Conservation (phyloP, 2,113 vertebrate species). For the Callipepla squamata region DNA sequence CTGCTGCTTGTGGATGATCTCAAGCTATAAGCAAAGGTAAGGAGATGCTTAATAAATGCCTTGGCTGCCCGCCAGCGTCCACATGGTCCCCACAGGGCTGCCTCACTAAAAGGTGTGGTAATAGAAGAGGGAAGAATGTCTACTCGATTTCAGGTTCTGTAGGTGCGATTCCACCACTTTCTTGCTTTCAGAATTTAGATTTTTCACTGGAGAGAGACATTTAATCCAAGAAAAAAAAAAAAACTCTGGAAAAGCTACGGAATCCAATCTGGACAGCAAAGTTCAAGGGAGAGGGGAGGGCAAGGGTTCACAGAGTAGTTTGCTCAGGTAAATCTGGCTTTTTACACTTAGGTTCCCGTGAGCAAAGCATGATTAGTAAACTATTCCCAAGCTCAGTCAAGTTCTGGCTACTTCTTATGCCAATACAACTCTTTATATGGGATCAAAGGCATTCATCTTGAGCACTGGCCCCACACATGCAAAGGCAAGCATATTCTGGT, state of each 20-base stretch:
- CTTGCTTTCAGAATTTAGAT: neutral
- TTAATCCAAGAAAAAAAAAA: neutral
- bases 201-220: neutral
- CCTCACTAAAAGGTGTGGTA: neutral
- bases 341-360: neutral
- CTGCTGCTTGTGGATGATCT: neutral
- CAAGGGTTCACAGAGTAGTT: constrained; percentile 1
- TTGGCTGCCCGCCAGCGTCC: neutral
- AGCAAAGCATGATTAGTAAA: constrained; percentile 18
- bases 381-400: neutral
- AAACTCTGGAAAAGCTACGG: neutral
- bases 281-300: neutral
- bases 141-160: neutral
- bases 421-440: neutral
- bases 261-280: neutral
- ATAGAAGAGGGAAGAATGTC: neutral
- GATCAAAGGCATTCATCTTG: neutral
- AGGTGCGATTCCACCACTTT: neutral
- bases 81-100: neutral
- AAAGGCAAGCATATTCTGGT: neutral
- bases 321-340: constrained; percentile 17
- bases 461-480: neutral
- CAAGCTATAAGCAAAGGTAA: neutral
- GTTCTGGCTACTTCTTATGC: neutral
- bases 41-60: neutral